phyloP scores from a whole-genome alignment of 1,140 invertebrate genomes.

The Hyposmocoma kahamanoa region DNA sequence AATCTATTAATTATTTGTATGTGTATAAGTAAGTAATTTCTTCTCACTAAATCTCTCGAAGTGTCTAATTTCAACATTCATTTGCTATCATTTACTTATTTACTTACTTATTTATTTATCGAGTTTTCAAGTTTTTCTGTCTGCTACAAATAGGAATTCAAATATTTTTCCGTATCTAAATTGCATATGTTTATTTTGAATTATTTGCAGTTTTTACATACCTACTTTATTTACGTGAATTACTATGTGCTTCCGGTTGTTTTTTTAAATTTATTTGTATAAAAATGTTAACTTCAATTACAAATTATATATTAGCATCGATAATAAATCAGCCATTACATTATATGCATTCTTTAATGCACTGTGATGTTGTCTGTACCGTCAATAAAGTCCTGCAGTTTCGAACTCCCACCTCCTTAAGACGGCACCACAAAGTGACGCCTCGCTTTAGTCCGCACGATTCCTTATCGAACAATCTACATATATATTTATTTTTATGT shows the following conservation, averaged over 20 bases:
- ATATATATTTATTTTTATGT: slow-evolving; percentile 70
- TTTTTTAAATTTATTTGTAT: not conserved
- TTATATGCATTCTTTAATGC: not conserved
- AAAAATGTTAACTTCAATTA: not conserved
- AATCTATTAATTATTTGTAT: too few species aligned
- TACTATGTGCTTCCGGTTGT: not conserved
- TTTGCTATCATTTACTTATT: too few species aligned
- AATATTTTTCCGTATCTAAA: too few species aligned
- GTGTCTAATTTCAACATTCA: too few species aligned
- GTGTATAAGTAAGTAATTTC: too few species aligned
- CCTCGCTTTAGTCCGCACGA: slow-evolving; percentile 58
- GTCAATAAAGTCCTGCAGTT: not conserved
- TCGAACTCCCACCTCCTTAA: not conserved
- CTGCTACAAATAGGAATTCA: too few species aligned
- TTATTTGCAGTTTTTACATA: too few species aligned
- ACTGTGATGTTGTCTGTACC: not conserved
- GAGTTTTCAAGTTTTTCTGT: too few species aligned
- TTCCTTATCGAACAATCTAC: slow-evolving; percentile 55
- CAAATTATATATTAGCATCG: not conserved
- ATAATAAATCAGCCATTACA: not conserved
- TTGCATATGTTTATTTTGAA: too few species aligned
- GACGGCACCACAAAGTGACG: slow-evolving; percentile 6
- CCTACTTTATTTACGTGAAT: too few species aligned
- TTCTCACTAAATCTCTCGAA: too few species aligned
- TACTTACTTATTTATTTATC: too few species aligned